Percentiles rank a stretch among this genome's conserved stretches.
Evolutionary conservation across 2,113 vertebrate genomes (phyloP).

Genomic region (Strix aluco): DNA sequence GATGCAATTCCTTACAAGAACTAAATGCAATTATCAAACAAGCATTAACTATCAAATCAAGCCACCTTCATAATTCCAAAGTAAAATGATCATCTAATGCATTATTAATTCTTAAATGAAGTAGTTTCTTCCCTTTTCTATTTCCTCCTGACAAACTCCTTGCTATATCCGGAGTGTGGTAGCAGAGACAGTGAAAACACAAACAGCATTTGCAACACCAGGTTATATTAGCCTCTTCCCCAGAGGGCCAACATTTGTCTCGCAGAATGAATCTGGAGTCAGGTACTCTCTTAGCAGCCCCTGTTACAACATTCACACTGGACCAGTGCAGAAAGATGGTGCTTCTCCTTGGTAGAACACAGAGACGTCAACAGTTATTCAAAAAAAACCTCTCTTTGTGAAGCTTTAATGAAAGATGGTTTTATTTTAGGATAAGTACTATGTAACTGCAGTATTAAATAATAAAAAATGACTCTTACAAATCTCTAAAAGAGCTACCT

Average conservation of each 20-base stretch:
- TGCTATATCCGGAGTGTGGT: accelerated
- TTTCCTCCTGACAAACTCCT: background rate
- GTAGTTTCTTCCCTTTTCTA: background rate
- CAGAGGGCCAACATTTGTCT: background rate
- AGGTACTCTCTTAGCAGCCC: background rate
- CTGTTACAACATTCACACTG: background rate
- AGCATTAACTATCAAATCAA: background rate
- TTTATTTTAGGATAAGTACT: background rate
- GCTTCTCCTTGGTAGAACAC: background rate
- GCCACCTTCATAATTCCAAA: background rate
- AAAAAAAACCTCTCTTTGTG: background rate
- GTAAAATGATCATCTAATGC: background rate
- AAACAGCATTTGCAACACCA: background rate
- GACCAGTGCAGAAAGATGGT: background rate
- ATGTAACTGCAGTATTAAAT: background rate
- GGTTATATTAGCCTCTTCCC: background rate
- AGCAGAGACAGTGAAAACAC: background rate
- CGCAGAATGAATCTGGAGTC: background rate
- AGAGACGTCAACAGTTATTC: background rate
- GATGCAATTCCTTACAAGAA: background rate
- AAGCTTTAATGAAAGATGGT: background rate
- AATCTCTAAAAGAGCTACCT: background rate
- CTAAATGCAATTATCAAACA: background rate
- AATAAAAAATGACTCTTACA: background rate
- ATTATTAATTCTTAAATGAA: background rate